Conservation (phyloP, 2,888 invertebrate species). For the Brenthis daphne region DNA sequence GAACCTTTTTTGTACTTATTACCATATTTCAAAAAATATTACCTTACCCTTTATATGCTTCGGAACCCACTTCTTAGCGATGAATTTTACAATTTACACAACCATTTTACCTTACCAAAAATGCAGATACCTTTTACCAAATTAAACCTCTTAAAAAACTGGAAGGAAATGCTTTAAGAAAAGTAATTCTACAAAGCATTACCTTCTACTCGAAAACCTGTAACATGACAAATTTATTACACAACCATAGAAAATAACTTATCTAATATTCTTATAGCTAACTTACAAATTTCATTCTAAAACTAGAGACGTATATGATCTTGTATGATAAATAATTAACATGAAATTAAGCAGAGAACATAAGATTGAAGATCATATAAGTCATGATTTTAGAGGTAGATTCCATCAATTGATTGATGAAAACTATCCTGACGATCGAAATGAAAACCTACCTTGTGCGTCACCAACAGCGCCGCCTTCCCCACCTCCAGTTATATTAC, state of each 20-base stretch:
- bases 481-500: constrained; percentile 74
- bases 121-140: constrained; percentile 2
- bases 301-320: constrained; percentile 50
- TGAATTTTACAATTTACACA: no score
- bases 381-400: constrained; percentile 34
- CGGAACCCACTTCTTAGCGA: no score
- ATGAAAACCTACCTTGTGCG: constrained; percentile 81
- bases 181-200: constrained; percentile 1
- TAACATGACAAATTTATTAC: constrained; percentile 43
- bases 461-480: constrained; percentile 81
- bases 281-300: constrained; percentile 78
- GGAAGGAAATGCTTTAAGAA: constrained; percentile 7
- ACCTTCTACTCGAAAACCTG: constrained; percentile 36
- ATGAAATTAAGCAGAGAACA: no score
- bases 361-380: constrained; percentile 41
- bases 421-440: constrained; percentile 41
- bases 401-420: constrained; percentile 36
- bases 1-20: no score
- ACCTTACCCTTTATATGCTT: no score
- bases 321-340: background rate
- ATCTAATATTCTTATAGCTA: constrained; percentile 42
- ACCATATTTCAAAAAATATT: no score
- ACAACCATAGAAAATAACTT: constrained; percentile 20
- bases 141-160: background rate
- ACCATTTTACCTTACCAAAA: constrained; percentile 6